Conservation (phyloP, 1,140 invertebrate species). For the Drosophila lacteicornis region DNA sequence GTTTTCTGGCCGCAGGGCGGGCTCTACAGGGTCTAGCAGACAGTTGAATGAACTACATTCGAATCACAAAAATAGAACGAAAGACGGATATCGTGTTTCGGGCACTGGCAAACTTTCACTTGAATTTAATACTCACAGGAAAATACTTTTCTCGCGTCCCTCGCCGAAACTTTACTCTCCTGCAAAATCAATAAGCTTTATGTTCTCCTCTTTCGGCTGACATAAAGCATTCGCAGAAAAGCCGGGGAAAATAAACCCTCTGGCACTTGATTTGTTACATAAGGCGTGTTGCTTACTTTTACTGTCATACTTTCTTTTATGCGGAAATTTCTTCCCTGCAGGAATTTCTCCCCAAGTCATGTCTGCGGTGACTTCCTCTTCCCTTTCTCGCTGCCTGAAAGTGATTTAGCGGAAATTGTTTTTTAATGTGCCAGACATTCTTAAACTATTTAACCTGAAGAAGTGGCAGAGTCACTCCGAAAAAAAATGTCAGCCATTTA, state of each 20-base stretch:
- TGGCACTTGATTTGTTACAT: slow-evolving; percentile 63
- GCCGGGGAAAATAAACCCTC: slow-evolving; percentile 39
- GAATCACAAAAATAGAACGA: slow-evolving; percentile 2
- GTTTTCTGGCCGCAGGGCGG: slow-evolving; percentile 52
- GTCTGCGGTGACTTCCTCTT: slow-evolving; percentile 17
- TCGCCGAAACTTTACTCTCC: not conserved
- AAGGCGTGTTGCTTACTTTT: slow-evolving; percentile 60
- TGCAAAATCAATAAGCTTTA: slow-evolving; percentile 33
- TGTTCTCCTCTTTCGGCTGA: not conserved
- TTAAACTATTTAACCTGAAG: slow-evolving; percentile 75
- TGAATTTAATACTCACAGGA: slow-evolving; percentile 11
- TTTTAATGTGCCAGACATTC: slow-evolving; percentile 78
- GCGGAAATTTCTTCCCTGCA: slow-evolving; percentile 34
- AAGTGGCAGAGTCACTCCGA: slow-evolving; percentile 18
- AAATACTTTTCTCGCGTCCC: not conserved
- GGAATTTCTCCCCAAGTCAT: slow-evolving; percentile 38
- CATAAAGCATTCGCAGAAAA: slow-evolving; percentile 43
- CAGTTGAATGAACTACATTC: slow-evolving; percentile 49
- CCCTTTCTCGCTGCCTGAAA: slow-evolving; percentile 35
- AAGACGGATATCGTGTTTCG: slow-evolving; percentile 14
- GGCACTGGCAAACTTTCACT: slow-evolving; percentile 4
- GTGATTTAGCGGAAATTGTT: slow-evolving; percentile 79
- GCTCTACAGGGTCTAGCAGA: slow-evolving; percentile 26
- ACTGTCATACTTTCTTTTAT: slow-evolving; percentile 60
- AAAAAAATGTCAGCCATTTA: slow-evolving; percentile 72